Evolutionary conservation across 2,113 vertebrate species (phyloP).

Genomic region (Eulemur rufifrons): DNA sequence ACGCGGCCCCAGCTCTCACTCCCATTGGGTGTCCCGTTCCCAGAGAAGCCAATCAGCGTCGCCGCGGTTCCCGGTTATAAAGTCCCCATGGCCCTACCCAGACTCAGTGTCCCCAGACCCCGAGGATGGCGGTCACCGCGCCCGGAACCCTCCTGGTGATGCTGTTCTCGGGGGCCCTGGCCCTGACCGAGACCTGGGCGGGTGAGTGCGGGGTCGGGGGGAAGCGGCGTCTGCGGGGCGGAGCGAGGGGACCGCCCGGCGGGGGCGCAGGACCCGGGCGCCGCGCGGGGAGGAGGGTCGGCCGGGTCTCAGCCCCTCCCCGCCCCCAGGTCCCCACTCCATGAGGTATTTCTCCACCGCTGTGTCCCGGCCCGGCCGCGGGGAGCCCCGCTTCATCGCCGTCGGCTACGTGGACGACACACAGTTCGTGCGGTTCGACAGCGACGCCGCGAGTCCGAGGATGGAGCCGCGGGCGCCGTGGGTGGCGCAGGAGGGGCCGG

Average conservation of each 20-base stretch:
- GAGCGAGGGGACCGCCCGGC: not conserved
- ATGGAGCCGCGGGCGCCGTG: not conserved
- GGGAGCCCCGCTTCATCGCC: fast-evolving
- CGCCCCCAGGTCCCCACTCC: not conserved
- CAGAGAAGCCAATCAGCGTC: not conserved
- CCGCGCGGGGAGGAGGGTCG: not conserved
- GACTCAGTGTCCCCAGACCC: fast-evolving
- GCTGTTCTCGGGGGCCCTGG: not conserved
- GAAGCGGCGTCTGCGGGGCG: fast-evolving
- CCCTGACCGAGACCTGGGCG: not conserved
- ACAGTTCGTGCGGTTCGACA: not conserved
- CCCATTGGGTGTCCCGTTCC: not conserved
- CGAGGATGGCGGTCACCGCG: fast-evolving
- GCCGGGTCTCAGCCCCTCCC: not conserved
- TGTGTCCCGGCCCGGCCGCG: not conserved
- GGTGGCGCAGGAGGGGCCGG: not conserved
- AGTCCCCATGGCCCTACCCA: fast-evolving
- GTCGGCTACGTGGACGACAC: not conserved
- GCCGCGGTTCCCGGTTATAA: fast-evolving
- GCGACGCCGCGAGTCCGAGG: not conserved
- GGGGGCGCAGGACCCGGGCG: not conserved
- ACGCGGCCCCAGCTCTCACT: fast-evolving
- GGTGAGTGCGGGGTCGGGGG: not conserved
- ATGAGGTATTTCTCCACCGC: not conserved
- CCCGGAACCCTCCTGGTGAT: fast-evolving